These are phyloP conservation scores for Merops nubicus DNA, from an alignment of 2,113 vertebrate species.

Conservation along the genomic window DNA sequence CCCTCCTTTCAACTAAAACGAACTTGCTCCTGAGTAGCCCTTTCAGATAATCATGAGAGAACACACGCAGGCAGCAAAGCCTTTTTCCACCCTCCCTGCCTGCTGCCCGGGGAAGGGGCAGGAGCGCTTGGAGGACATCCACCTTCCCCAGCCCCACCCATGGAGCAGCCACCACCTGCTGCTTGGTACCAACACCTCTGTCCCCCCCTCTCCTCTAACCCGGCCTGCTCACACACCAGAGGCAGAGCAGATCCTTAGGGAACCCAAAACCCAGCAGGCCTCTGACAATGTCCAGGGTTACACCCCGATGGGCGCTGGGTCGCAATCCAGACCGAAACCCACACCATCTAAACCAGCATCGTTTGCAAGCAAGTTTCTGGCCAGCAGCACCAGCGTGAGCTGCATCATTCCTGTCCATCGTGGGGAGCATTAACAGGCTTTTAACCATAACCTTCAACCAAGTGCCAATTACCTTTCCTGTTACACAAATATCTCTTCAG, in stretches of 20 bases:
- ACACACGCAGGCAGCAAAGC: neutral
- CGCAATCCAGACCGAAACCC: neutral
- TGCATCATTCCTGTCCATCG: neutral
- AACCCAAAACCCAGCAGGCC: neutral
- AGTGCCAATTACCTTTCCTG: neutral
- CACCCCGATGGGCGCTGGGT: rapidly evolving
- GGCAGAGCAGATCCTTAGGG: rapidly evolving
- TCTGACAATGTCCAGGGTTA: rapidly evolving
- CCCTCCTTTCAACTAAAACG: neutral
- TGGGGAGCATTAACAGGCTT: neutral
- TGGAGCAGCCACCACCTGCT: neutral
- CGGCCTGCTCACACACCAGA: rapidly evolving
- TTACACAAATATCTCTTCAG: neutral
- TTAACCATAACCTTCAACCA: neutral
- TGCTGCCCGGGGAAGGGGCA: neutral
- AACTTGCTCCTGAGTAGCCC: neutral
- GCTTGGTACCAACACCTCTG: neutral
- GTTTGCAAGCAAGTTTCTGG: neutral
- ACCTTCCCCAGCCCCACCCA: neutral
- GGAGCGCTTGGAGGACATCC: neutral
- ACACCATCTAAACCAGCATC: rapidly evolving
- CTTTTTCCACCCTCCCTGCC: neutral
- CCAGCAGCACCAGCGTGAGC: neutral
- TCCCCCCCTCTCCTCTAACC: neutral
- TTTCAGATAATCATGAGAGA: neutral